phyloP scores from a whole-genome alignment of 2,113 vertebrate species.

The Nerophis ophidion region DNA sequence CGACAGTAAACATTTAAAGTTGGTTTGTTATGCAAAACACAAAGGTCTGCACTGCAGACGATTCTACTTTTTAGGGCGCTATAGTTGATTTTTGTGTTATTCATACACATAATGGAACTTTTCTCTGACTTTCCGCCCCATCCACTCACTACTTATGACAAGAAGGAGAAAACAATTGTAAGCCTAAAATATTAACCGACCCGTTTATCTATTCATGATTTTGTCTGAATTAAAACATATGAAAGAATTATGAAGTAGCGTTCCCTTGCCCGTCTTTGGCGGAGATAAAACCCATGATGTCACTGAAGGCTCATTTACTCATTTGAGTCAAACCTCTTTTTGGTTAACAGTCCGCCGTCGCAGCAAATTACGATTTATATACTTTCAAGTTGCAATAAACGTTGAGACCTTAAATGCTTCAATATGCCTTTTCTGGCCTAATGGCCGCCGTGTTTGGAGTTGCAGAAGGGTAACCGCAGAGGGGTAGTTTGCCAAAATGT shows the following conservation, averaged over 20 bases:
- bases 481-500: conserved; percentile 31
- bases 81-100: too few species aligned
- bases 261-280: conserved; percentile 9
- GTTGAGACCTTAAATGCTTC: conserved; percentile 43
- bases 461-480: conserved; percentile 41
- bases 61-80: too few species aligned
- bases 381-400: conserved; percentile 40
- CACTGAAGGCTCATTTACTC: conserved; percentile 36
- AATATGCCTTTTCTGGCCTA: conserved; percentile 39
- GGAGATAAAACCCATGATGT: conserved; percentile 26
- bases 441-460: conserved; percentile 30
- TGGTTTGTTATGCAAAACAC: too few species aligned
- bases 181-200: conserved; percentile 54
- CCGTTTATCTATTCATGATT: conserved; percentile 56
- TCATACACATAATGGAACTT: too few species aligned
- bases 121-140: too few species aligned
- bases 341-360: conserved; percentile 18
- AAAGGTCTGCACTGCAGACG: too few species aligned
- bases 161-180: too few species aligned
- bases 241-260: conserved; percentile 38
- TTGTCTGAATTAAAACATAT: conserved; percentile 51
- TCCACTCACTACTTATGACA: too few species aligned
- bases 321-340: conserved; percentile 29
- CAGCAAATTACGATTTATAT: conserved; percentile 35
- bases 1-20: too few species aligned